phyloP scores from a whole-genome alignment of 2,888 invertebrate genomes.

The Aplocera efformata region DNA sequence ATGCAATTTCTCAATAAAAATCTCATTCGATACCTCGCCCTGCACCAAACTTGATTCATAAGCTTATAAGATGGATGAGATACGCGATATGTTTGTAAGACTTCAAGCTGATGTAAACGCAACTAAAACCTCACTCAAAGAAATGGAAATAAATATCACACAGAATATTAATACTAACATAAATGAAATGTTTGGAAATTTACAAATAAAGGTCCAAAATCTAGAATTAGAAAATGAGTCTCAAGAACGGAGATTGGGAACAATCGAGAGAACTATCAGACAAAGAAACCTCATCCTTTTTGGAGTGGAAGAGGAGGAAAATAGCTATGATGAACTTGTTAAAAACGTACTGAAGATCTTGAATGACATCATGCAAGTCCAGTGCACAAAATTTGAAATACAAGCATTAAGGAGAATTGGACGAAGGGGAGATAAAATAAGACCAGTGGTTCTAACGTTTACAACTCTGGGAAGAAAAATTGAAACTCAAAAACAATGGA shows the following conservation, averaged over 20 bases:
- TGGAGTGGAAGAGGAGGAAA: not conserved
- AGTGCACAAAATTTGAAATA: not conserved
- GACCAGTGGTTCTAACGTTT: not conserved
- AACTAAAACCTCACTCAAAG: too few relatives aligned
- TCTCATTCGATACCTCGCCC: too few relatives aligned
- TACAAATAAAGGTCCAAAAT: too few relatives aligned
- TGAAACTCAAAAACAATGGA: not conserved
- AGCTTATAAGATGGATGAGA: too few relatives aligned
- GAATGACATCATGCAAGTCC: not conserved
- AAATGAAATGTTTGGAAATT: too few relatives aligned
- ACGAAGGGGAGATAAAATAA: not conserved
- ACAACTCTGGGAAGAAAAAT: conserved; percentile 1
- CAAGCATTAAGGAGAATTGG: conserved; percentile 1
- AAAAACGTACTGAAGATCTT: not conserved
- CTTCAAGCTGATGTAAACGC: too few relatives aligned
- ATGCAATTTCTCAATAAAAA: too few relatives aligned
- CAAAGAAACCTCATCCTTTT: not conserved
- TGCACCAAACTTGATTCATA: too few relatives aligned
- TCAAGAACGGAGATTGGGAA: not conserved
- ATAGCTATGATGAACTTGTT: not conserved
- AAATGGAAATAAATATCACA: too few relatives aligned
- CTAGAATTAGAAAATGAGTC: too few relatives aligned
- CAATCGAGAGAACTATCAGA: not conserved
- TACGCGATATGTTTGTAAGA: too few relatives aligned
- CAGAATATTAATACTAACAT: too few relatives aligned